phyloP scores from a whole-genome alignment of 2,113 vertebrate species.

The Octodon degus region DNA sequence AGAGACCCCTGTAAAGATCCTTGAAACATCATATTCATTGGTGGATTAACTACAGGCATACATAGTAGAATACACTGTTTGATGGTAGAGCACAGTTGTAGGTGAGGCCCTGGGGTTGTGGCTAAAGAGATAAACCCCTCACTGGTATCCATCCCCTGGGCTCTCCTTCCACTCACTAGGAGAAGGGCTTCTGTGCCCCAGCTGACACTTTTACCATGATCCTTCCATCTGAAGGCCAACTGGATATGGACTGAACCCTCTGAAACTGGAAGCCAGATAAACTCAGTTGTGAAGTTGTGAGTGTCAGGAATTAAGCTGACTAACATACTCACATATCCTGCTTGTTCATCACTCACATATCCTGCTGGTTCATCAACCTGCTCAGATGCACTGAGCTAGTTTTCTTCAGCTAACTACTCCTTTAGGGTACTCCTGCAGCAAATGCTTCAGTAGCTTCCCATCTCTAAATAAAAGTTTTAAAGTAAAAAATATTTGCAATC shows the following conservation, averaged over 20 bases:
- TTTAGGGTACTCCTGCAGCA: neutral
- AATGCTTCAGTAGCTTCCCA: neutral
- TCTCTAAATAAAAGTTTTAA: neutral
- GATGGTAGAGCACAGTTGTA: neutral
- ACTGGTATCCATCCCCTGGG: neutral
- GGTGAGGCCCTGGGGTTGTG: neutral
- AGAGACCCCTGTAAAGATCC: neutral
- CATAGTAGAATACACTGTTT: neutral
- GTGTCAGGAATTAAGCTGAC: neutral
- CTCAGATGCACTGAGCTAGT: neutral
- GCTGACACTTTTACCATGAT: too few relatives aligned
- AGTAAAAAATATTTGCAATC: neutral
- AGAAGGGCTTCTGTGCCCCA: neutral
- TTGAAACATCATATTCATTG: neutral
- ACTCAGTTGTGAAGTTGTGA: neutral
- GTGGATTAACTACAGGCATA: too few relatives aligned
- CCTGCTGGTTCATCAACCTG: neutral
- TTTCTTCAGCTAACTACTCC: too few relatives aligned
- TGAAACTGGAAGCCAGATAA: neutral
- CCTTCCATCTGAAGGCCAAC: neutral
- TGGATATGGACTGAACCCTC: neutral
- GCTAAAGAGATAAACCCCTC: neutral
- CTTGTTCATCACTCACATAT: neutral
- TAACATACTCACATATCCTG: neutral
- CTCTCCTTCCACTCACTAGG: neutral